These are phyloP conservation scores for Serranus cabrilla DNA, from an alignment of 2,797 vertebrate species.

Conservation along the genomic window DNA sequence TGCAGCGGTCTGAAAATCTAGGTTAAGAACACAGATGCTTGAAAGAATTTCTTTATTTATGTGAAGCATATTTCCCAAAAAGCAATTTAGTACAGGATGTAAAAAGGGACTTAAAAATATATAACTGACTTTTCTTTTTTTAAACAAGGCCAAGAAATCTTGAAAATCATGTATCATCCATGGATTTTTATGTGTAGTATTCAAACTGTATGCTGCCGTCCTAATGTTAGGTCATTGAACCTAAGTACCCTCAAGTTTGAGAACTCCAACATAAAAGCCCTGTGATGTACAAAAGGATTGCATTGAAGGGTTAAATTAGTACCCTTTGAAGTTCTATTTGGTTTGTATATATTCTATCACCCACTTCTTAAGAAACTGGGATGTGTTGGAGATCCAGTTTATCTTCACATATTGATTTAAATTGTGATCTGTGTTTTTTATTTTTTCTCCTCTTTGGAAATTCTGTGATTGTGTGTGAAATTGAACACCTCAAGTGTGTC, in stretches of 20 bases:
- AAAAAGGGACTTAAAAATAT: neutral
- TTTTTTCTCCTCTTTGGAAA: conserved; percentile 2
- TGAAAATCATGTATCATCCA: neutral
- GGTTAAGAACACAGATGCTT: neutral
- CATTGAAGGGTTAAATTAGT: neutral
- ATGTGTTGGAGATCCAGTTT: conserved; percentile 16
- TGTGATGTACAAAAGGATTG: neutral
- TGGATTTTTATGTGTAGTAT: neutral
- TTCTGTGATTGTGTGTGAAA: conserved; percentile 45
- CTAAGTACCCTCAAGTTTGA: neutral
- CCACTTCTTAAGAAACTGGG: neutral
- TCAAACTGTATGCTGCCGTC: neutral
- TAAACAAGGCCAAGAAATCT: neutral
- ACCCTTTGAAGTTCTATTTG: neutral
- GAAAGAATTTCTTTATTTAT: neutral
- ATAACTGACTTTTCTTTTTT: neutral
- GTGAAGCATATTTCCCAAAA: neutral
- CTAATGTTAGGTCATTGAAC: neutral
- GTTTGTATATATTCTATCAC: neutral
- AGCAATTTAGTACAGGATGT: neutral
- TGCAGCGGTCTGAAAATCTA: neutral
- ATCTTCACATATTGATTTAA: conserved; percentile 8
- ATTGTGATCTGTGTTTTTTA: conserved; percentile 5
- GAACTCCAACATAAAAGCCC: neutral
- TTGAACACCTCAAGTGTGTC: conserved; percentile 55